These are phyloP conservation scores for Climacteris rufus DNA, from an alignment of 2,113 vertebrate species.

Conservation along the genomic window DNA sequence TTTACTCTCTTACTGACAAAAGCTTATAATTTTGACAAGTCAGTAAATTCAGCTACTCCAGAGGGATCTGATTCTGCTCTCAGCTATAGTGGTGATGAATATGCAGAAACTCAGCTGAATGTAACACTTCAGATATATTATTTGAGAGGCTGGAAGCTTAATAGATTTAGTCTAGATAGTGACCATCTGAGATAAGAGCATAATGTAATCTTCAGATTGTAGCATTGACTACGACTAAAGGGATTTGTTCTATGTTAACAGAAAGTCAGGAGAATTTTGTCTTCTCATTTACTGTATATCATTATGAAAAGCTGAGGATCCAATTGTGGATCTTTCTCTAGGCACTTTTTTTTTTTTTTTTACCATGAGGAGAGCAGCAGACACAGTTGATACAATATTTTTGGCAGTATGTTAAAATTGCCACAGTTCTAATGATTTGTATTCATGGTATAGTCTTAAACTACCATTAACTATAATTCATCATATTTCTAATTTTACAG, in stretches of 20 bases:
- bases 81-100: background rate
- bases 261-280: background rate
- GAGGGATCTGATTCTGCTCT: background rate
- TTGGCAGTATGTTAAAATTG: background rate
- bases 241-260: background rate
- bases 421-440: slow-evolving; percentile 12
- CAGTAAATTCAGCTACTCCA: background rate
- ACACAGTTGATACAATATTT: background rate
- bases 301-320: background rate
- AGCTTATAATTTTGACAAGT: background rate
- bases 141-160: background rate
- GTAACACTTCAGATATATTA: background rate
- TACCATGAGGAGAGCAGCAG: background rate
- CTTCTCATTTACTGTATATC: background rate
- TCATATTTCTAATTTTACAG: slow-evolving; percentile 68
- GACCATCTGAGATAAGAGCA: background rate
- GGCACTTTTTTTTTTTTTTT: background rate
- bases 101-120: background rate
- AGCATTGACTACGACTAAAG: background rate
- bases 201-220: background rate
- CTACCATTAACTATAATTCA: slow-evolving; percentile 47
- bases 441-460: slow-evolving; percentile 34
- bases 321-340: background rate
- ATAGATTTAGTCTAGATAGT: background rate
- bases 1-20: background rate